Evolutionary conservation across 2,113 vertebrate genomes (phyloP).

Genomic region (Notothenia coriiceps): DNA sequence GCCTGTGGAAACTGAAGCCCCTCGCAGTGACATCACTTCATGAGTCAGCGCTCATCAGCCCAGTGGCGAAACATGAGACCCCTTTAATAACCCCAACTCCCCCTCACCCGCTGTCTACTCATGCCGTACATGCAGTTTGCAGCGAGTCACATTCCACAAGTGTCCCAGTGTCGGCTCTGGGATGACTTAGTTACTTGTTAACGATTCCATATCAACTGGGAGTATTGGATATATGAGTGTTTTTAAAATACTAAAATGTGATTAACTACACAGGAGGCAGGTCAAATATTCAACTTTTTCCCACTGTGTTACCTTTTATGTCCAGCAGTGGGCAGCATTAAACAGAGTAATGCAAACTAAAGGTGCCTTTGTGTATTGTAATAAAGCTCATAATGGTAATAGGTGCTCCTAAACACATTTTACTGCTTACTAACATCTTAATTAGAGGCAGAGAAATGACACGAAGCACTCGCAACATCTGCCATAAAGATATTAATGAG

Average conservation of each 20-base stretch:
- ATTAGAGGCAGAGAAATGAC: background rate
- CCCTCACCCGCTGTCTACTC: conserved; percentile 24
- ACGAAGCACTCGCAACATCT: background rate
- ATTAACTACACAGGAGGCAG: background rate
- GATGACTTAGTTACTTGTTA: background rate
- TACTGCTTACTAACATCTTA: background rate
- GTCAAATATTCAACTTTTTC: background rate
- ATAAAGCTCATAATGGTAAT: background rate
- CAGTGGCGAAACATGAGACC: conserved; percentile 64
- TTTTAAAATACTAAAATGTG: background rate
- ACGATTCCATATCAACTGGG: conserved; percentile 3
- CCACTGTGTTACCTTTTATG: conserved; percentile 27
- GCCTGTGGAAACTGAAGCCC: conserved; percentile 51
- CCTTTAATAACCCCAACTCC: conserved; percentile 22
- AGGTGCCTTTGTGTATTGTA: background rate
- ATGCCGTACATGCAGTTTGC: conserved; percentile 30
- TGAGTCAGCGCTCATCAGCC: conserved; percentile 72
- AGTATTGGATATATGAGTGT: background rate
- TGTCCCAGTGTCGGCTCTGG: conserved; percentile 4
- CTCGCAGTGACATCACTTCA: conserved; percentile 77
- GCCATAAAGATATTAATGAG: background rate
- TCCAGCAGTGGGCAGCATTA: conserved; percentile 77
- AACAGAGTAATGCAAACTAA: conserved; percentile 43
- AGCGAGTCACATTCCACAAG: conserved; percentile 42
- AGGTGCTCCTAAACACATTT: background rate